These are phyloP conservation scores for Arvicanthis niloticus DNA, from an alignment of 2,113 vertebrate species.

Conservation along the genomic window DNA sequence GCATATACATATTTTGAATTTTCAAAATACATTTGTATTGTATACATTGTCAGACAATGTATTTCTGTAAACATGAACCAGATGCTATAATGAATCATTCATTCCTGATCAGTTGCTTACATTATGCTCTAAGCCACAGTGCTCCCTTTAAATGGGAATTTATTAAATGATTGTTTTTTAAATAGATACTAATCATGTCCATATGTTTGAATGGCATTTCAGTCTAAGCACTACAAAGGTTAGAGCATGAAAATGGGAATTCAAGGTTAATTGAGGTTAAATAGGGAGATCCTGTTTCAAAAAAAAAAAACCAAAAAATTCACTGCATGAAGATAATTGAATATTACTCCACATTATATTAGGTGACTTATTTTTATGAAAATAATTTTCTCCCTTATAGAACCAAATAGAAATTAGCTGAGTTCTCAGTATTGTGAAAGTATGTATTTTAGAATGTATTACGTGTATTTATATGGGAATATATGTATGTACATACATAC, in stretches of 20 bases:
- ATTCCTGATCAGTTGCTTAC: neutral
- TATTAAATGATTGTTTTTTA: neutral
- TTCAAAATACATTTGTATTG: neutral
- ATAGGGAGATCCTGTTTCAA: neutral
- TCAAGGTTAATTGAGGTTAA: neutral
- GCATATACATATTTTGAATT: neutral
- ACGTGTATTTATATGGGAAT: too few relatives aligned
- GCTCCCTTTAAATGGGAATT: neutral
- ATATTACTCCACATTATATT: neutral
- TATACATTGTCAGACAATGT: neutral
- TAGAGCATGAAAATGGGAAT: neutral
- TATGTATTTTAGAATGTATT: neutral
- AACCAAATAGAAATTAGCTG: neutral
- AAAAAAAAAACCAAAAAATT: conserved; percentile 17
- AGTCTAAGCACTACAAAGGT: neutral
- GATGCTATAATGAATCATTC: conserved; percentile 7
- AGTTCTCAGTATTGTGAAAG: neutral
- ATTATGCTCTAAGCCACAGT: neutral
- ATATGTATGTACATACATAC: neutral
- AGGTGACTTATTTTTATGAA: conserved; percentile 32
- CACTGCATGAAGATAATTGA: neutral
- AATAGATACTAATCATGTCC: conserved; percentile 40
- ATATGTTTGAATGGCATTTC: neutral
- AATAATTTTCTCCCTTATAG: neutral
- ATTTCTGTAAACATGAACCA: neutral